These are phyloP conservation scores for Dermatemys mawii DNA, from an alignment of 2,113 vertebrate genomes.

Conservation along the genomic window DNA sequence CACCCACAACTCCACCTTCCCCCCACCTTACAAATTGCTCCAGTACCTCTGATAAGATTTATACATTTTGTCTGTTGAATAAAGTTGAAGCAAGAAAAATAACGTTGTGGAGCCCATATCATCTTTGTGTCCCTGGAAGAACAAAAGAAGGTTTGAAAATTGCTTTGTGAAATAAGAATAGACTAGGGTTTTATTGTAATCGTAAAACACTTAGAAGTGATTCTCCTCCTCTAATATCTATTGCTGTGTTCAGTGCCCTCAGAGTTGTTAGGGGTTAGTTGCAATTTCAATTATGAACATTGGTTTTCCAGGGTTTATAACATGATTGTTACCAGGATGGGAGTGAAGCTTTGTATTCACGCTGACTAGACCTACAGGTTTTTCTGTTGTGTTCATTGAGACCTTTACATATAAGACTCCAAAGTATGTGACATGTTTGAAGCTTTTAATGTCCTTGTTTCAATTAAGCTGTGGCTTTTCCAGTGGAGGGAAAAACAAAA, in stretches of 20 bases:
- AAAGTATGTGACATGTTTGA: background rate
- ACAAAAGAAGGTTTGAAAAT: background rate
- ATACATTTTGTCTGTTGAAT: background rate
- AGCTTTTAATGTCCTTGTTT: background rate
- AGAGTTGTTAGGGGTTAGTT: background rate
- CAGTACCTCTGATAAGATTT: background rate
- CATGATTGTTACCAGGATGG: background rate
- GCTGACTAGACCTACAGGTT: background rate
- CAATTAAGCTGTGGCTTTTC: background rate
- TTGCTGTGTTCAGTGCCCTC: background rate
- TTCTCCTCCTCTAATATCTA: background rate
- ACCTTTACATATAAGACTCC: background rate
- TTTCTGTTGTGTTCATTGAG: background rate
- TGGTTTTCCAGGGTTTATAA: background rate
- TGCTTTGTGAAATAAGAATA: background rate
- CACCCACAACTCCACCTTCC: too few species aligned
- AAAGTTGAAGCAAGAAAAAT: background rate
- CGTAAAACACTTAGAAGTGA: background rate
- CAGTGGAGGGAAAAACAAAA: background rate
- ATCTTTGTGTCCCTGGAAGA: background rate
- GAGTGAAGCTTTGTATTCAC: background rate
- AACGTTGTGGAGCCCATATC: background rate
- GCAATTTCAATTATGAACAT: background rate
- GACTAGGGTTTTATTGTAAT: constrained; percentile 8
- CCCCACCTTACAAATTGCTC: too few species aligned